Conservation (phyloP, 2,888 invertebrate genomes). For the Megastigmus dorsalis region DNA sequence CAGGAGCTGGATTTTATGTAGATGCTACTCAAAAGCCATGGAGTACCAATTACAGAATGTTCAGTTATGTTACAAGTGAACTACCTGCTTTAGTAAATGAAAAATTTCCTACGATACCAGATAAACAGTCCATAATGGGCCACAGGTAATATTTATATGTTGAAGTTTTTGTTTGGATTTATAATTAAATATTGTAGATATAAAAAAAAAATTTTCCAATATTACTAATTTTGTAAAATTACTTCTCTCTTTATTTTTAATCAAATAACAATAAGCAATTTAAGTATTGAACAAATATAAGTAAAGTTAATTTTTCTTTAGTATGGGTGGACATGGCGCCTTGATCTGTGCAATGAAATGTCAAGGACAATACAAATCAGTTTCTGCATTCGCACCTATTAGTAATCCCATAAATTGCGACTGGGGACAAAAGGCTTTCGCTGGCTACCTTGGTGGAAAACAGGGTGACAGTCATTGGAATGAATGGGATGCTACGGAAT, state of each 20-base stretch:
- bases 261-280: no score
- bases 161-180: no score
- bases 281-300: not conserved
- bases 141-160: slow-evolving; percentile 78
- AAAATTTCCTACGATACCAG: slow-evolving; percentile 81
- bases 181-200: no score
- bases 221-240: not conserved
- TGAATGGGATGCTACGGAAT: slow-evolving; percentile 91
- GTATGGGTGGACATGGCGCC: slow-evolving; percentile 99
- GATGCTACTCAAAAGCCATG: slow-evolving; percentile 94
- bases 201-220: not conserved
- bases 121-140: slow-evolving; percentile 86
- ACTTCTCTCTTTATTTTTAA: no score
- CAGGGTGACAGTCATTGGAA: slow-evolving; percentile 79
- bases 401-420: slow-evolving; percentile 88
- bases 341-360: slow-evolving; percentile 92
- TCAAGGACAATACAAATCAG: slow-evolving; percentile 89
- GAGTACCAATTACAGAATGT: slow-evolving; percentile 96
- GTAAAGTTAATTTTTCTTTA: slow-evolving; percentile 72
- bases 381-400: slow-evolving; percentile 97
- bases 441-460: slow-evolving; percentile 85
- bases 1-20: slow-evolving; percentile 96
- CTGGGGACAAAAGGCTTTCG: slow-evolving; percentile 93
- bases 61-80: slow-evolving; percentile 93
- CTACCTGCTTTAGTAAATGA: slow-evolving; percentile 83